phyloP scores from a whole-genome alignment of 2,113 vertebrate genomes.

The Pygoscelis antarcticus region DNA sequence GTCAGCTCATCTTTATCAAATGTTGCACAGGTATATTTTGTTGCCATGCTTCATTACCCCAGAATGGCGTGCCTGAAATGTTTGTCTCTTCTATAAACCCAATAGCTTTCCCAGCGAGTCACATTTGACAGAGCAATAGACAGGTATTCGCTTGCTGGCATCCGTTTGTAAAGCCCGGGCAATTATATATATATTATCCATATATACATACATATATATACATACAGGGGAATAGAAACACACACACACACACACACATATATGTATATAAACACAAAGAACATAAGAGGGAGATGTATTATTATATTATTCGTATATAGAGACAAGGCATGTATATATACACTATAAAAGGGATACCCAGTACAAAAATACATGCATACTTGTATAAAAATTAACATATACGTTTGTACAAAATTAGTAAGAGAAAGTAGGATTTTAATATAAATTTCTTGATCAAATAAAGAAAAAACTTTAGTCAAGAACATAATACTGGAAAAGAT shows the following conservation, averaged over 20 bases:
- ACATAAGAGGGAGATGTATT: not conserved
- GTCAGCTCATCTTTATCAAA: conserved; percentile 99
- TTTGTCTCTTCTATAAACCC: conserved; percentile 92
- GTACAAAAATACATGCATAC: not conserved
- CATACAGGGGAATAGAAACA: not conserved
- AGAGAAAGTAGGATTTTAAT: not conserved
- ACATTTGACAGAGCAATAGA: conserved; percentile 81
- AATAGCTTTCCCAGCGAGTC: conserved; percentile 76
- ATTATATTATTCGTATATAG: not conserved
- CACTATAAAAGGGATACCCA: not conserved
- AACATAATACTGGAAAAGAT: not conserved
- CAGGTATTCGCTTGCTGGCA: conserved; percentile 68
- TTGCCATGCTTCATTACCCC: conserved; percentile 98
- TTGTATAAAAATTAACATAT: not conserved
- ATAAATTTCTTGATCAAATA: not conserved
- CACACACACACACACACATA: not conserved
- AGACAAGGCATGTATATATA: not conserved
- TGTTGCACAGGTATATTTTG: conserved; percentile 98
- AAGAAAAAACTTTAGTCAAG: not conserved
- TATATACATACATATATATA: not conserved
- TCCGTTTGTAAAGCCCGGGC: conserved; percentile 71
- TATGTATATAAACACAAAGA: not conserved
- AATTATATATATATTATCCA: conserved; percentile 60
- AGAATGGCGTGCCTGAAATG: conserved; percentile 97
- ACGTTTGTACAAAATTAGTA: not conserved